Evolutionary conservation across 2,113 vertebrate genomes (phyloP).

Genomic region (Megaceryle maxima): DNA sequence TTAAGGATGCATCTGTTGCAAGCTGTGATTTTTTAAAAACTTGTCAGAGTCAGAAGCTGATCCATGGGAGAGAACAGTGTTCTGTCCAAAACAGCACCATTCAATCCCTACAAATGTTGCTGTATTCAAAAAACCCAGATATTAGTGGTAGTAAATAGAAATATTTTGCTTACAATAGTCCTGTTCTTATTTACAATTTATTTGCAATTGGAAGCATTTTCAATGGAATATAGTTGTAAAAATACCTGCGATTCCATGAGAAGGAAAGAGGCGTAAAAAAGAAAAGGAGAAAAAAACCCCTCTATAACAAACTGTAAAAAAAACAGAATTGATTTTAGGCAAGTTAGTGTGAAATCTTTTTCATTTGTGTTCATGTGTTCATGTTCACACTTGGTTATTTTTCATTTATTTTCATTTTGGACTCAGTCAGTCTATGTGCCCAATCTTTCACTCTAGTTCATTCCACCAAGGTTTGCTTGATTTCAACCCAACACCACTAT

Average conservation of each 20-base stretch:
- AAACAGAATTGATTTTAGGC: not conserved
- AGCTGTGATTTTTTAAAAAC: slow-evolving; percentile 45
- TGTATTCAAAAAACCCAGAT: not conserved
- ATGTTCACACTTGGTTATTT: not conserved
- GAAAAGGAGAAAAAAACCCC: not conserved
- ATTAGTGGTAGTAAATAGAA: slow-evolving; percentile 25
- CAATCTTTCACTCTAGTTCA: not conserved
- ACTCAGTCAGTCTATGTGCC: not conserved
- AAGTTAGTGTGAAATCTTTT: not conserved
- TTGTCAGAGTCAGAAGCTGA: slow-evolving; percentile 18
- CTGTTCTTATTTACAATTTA: not conserved
- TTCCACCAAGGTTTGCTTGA: not conserved
- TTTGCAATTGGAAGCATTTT: not conserved
- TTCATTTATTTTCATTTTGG: not conserved
- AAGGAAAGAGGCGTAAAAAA: not conserved
- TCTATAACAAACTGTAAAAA: not conserved
- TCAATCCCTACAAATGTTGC: not conserved
- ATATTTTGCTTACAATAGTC: slow-evolving; percentile 27
- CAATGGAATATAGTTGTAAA: not conserved
- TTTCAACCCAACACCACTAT: not conserved
- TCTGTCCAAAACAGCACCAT: slow-evolving; percentile 1
- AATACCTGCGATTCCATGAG: not conserved
- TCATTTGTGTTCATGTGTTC: not conserved
- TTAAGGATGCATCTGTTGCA: slow-evolving; percentile 32
- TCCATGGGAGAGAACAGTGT: not conserved